Percentiles rank a stretch among this genome's conserved stretches.
Evolutionary conservation across 2,113 vertebrate species (phyloP).

Genomic region (Falcunculus frontatus): DNA sequence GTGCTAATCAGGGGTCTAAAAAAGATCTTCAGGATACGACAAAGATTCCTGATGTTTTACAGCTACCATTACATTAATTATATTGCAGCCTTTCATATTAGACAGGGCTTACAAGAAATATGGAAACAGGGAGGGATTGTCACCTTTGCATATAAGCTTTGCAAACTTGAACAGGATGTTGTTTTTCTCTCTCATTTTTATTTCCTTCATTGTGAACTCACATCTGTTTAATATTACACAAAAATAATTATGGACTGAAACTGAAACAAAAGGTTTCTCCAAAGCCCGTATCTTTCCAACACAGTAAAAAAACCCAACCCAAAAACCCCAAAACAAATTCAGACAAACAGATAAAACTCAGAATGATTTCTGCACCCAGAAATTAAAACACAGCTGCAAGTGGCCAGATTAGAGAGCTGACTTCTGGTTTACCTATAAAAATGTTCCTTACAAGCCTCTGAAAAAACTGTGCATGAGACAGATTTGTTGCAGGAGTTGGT

Average conservation of each 20-base stretch:
- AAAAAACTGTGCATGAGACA: not conserved
- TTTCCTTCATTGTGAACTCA: not conserved
- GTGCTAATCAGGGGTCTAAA: not conserved
- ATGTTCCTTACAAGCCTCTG: not conserved
- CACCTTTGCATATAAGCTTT: not conserved
- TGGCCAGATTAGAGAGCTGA: not conserved
- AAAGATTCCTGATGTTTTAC: not conserved
- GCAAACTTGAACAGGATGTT: not conserved
- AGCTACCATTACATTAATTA: not conserved
- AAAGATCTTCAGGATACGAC: not conserved
- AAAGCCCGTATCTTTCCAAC: fast-evolving
- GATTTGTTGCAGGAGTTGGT: not conserved
- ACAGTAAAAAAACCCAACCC: fast-evolving
- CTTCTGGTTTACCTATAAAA: not conserved
- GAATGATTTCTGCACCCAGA: not conserved
- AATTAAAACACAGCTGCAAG: not conserved
- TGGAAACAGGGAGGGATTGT: not conserved
- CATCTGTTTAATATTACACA: not conserved
- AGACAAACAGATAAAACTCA: not conserved
- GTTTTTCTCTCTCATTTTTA: not conserved
- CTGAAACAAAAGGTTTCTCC: not conserved
- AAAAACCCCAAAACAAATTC: not conserved
- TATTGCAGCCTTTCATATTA: not conserved
- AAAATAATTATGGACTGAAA: not conserved
- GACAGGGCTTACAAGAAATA: not conserved